These are phyloP conservation scores for Gymnobelideus leadbeateri DNA, from an alignment of 2,113 vertebrate species.

Conservation along the genomic window DNA sequence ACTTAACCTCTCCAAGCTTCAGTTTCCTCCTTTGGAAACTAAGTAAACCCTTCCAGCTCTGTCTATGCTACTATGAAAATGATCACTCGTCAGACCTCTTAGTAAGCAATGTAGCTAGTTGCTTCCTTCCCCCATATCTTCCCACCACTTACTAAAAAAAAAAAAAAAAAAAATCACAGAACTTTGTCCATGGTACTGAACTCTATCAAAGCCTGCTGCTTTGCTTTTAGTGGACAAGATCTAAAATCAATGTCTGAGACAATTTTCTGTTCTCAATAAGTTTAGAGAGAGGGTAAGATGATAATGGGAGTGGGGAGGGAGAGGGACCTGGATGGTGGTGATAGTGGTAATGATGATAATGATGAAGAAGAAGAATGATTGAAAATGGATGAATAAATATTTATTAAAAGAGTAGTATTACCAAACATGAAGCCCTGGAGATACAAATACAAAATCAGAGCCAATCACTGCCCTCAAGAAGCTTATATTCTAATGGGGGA, in stretches of 20 bases:
- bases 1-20: background rate
- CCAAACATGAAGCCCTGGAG: background rate
- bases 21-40: background rate
- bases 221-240: background rate
- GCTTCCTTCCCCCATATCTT: background rate
- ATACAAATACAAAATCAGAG: background rate
- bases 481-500: background rate
- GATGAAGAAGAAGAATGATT: background rate
- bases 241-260: background rate
- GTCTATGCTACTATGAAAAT: background rate
- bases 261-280: background rate
- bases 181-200: constrained; percentile 12
- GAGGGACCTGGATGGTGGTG: background rate
- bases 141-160: background rate
- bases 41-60: background rate
- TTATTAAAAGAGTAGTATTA: background rate
- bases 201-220: background rate
- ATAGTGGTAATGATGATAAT: background rate
- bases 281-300: background rate
- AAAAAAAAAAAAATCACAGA: background rate
- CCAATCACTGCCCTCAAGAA: background rate
- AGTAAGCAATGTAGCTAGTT: background rate
- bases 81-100: background rate
- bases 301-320: background rate
- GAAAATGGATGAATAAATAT: background rate